Evolutionary conservation across 1,140 invertebrate species (phyloP).

Genomic region (Manduca sexta): DNA sequence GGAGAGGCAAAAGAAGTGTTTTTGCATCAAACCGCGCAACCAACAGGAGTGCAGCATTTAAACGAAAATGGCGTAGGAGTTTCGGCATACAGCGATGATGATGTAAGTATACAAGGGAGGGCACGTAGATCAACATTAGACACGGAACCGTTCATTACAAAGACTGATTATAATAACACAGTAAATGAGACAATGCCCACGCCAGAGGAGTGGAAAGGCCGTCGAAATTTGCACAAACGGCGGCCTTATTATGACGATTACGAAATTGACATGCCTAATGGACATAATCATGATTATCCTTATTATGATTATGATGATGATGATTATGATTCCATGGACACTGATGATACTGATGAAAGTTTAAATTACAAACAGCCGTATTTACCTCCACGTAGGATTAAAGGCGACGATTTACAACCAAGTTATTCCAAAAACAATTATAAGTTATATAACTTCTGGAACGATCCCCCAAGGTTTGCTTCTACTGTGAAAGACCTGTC

Average conservation of each 20-base stretch:
- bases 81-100: conserved; percentile 49
- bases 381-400: conserved; percentile 1
- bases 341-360: conserved; percentile 29
- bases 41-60: conserved; percentile 50
- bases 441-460: conserved; percentile 3
- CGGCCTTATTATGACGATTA: not conserved
- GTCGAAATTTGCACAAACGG: not conserved
- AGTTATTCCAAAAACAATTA: conserved; percentile 31
- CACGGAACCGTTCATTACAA: conserved; percentile 16
- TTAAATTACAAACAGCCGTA: conserved; percentile 19
- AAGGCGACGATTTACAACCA: conserved; percentile 24
- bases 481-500: not conserved
- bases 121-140: conserved; percentile 21
- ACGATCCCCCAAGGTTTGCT: not conserved
- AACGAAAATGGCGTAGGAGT: conserved; percentile 47
- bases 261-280: not conserved
- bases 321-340: conserved; percentile 24
- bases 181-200: conserved; percentile 10
- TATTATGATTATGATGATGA: conserved; percentile 25
- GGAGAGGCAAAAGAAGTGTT: conserved; percentile 15
- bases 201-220: conserved; percentile 12
- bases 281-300: conserved; percentile 9
- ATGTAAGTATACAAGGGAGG: conserved; percentile 51
- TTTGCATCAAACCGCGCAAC: conserved; percentile 36
- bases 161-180: not conserved